A percentile compares a stretch with the other conserved stretches of the same genome.
phyloP scores from a whole-genome alignment of 1,140 invertebrate species.

The Drosophila mayri region DNA sequence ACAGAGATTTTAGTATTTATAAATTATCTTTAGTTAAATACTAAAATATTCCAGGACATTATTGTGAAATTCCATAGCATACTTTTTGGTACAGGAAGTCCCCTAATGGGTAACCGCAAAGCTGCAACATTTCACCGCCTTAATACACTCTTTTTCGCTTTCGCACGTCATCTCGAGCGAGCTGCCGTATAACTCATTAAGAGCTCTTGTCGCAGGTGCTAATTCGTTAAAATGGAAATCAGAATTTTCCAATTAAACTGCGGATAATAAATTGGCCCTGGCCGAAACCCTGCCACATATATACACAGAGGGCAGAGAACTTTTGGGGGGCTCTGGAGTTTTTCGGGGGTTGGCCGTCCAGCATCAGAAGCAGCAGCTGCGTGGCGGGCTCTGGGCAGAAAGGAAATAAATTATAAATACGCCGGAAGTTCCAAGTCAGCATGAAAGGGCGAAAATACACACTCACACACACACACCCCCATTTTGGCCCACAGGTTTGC shows the following conservation, averaged over 20 bases:
- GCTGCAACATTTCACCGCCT: background rate
- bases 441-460: constrained; percentile 71
- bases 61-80: constrained; percentile 6
- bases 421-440: constrained; percentile 81
- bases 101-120: background rate
- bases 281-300: constrained; percentile 29
- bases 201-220: constrained; percentile 81
- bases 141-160: constrained; percentile 34
- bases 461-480: constrained; percentile 8
- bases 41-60: background rate
- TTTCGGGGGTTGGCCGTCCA: constrained; percentile 54
- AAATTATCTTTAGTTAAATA: background rate
- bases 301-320: constrained; percentile 12
- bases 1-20: no score
- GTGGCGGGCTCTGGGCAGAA: constrained; percentile 42
- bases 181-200: constrained; percentile 79
- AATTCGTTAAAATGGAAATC: constrained; percentile 84
- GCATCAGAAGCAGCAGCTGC: constrained; percentile 47
- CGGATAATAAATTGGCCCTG: constrained; percentile 80
- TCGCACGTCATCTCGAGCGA: constrained; percentile 57
- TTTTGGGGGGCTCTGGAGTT: constrained; percentile 10
- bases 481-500: constrained; percentile 61
- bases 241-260: constrained; percentile 84
- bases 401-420: constrained; percentile 84
- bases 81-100: background rate